A percentile compares a stretch with the other conserved stretches of the same genome.
These are phyloP conservation scores for Aspidiotus rigidus DNA, from an alignment of 2,888 invertebrate species.

Conservation along the genomic window DNA sequence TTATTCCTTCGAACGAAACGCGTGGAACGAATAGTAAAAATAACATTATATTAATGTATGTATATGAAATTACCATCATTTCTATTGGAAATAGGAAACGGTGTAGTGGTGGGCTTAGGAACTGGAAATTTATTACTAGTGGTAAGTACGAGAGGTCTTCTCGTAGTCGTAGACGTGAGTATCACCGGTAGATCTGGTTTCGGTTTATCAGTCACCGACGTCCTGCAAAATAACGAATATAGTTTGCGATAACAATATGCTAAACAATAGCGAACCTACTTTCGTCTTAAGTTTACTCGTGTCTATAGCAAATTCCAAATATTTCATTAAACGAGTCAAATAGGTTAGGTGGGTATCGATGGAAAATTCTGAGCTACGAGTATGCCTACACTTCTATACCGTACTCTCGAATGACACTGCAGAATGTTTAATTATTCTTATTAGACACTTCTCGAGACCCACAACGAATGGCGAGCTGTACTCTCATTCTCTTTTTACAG, in stretches of 20 bases:
- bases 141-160: slow-evolving; percentile 20
- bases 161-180: slow-evolving; percentile 6
- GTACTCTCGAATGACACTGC: too few relatives aligned
- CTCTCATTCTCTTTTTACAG: background rate
- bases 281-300: too few relatives aligned
- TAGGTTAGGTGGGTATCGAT: too few relatives aligned
- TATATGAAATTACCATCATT: slow-evolving; percentile 20
- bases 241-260: too few relatives aligned
- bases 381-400: too few relatives aligned
- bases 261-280: too few relatives aligned
- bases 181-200: slow-evolving; percentile 11
- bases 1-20: background rate
- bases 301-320: too few relatives aligned
- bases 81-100: slow-evolving; percentile 13
- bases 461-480: background rate
- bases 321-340: too few relatives aligned
- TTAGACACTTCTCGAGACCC: too few relatives aligned
- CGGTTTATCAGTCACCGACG: slow-evolving; percentile 1
- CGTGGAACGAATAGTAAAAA: background rate
- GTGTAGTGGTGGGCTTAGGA: slow-evolving; percentile 11
- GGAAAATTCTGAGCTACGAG: too few relatives aligned
- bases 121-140: slow-evolving; percentile 17
- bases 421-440: too few relatives aligned
- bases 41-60: background rate
- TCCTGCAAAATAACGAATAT: slow-evolving; percentile 4